These are phyloP conservation scores for Stictonetta naevosa DNA, from an alignment of 2,113 vertebrate species.

Conservation along the genomic window DNA sequence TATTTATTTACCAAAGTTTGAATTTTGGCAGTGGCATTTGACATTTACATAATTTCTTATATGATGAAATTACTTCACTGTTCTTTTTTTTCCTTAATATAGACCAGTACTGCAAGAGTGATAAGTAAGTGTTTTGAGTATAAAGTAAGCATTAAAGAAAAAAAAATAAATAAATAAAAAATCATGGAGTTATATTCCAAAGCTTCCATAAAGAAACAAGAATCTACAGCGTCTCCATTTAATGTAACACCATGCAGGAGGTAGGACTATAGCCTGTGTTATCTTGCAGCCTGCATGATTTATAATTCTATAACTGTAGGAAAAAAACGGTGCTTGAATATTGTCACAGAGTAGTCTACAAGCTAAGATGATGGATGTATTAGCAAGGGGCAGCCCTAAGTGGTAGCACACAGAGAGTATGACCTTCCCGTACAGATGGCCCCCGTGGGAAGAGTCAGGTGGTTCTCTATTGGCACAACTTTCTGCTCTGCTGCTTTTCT, in stretches of 20 bases:
- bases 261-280: background rate
- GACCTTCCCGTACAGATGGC: background rate
- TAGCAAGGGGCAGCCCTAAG: background rate
- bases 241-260: background rate
- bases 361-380: background rate
- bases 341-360: background rate
- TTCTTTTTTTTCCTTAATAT: background rate
- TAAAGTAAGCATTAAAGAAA: background rate
- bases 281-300: background rate
- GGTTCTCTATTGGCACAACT: background rate
- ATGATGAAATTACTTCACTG: background rate
- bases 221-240: background rate
- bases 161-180: too few species aligned
- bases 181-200: background rate
- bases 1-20: background rate
- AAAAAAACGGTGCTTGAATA: background rate
- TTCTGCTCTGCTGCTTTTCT: background rate
- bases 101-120: background rate
- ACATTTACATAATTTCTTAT: background rate
- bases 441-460: background rate
- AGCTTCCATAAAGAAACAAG: background rate
- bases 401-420: background rate
- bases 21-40: background rate
- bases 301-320: background rate
- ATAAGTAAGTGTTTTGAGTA: background rate